phyloP scores from a whole-genome alignment of 2,113 vertebrate species.

The Physeter macrocephalus region DNA sequence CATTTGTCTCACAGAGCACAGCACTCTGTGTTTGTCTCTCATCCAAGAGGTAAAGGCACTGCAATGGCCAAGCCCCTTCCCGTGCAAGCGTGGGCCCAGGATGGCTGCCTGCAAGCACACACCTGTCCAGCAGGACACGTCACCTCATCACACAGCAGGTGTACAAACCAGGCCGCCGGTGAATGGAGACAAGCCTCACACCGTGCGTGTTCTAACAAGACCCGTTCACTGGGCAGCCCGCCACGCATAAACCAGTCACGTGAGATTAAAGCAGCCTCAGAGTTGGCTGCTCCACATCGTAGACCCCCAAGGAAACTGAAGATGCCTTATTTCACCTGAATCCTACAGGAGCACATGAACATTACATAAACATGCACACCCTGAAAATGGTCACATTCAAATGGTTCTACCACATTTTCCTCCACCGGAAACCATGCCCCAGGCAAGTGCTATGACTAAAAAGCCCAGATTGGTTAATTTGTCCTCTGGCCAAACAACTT shows the following conservation, averaged over 20 bases:
- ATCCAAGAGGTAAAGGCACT: fast-evolving
- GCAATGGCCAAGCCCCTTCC: background rate
- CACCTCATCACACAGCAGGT: slow-evolving; percentile 65
- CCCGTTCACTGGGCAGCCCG: slow-evolving; percentile 44
- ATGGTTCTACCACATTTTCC: background rate
- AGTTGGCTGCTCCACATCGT: slow-evolving; percentile 19
- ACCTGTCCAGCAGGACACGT: slow-evolving; percentile 58
- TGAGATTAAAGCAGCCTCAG: slow-evolving; percentile 37
- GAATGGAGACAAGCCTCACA: slow-evolving; percentile 40
- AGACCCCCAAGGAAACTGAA: slow-evolving; percentile 39
- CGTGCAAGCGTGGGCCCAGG: background rate
- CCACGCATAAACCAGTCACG: background rate
- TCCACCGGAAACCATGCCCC: background rate
- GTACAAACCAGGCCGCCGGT: slow-evolving; percentile 45
- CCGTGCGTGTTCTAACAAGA: slow-evolving; percentile 63
- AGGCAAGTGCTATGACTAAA: background rate
- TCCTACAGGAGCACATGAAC: too few relatives aligned
- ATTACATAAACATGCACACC: background rate
- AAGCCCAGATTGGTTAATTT: background rate
- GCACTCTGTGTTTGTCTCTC: too few relatives aligned
- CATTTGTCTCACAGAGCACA: background rate
- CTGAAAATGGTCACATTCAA: background rate
- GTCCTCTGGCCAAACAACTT: background rate
- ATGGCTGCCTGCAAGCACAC: slow-evolving; percentile 15
- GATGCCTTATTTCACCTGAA: background rate